Evolutionary conservation across 2,113 vertebrate genomes (phyloP), one percentile per base, ranked within the genome.

Genomic region (Cyanocitta stelleri): DNA sequence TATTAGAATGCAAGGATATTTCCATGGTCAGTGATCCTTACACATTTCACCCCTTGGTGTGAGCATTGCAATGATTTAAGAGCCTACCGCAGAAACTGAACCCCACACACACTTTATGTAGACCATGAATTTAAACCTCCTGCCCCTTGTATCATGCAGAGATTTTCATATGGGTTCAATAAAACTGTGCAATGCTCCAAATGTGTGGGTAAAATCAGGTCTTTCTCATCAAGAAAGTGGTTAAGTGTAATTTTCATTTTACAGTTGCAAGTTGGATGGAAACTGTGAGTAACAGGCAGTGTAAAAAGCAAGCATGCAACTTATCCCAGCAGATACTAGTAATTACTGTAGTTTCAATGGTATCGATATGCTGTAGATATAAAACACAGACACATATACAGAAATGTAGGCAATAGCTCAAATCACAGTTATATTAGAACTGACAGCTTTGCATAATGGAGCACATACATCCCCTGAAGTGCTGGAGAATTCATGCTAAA

Each of bases 161-260:
- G 41, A 43, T 91, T 94, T 95, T 94, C 95, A 95, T 83, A 72
- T 95, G 96, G 90, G 76, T 78, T 90, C 94, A 94, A 95, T 96
- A 85, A 94, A 96, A 71, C 23, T 13, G 20, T 16, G 72, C 67
- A 85, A 13, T 37, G 52, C 37, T 96, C 90, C 90, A 96, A 61
- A 93, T 80, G n/a, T 91, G 86, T 96, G 96, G 96, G 64, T 84
- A 73, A 88, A 90, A 81, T 44, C 94, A 92, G 63, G 73, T 90
- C 41, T 84, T 94, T 77, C 85, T 90, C 92, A 96, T 87, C 72
- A 88, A 88, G 72, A 94, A 84, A 80, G 90, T 88, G 92, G 93
- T 96, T 93, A 72, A 86, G 49, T 49, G 11, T 26, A 78, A 84
- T 93, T 81, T 76, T 92, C 83, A 81, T 71, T 64, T 92, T 91